These are phyloP conservation scores for Martes martes DNA, from an alignment of 2,113 vertebrate species.

Conservation along the genomic window DNA sequence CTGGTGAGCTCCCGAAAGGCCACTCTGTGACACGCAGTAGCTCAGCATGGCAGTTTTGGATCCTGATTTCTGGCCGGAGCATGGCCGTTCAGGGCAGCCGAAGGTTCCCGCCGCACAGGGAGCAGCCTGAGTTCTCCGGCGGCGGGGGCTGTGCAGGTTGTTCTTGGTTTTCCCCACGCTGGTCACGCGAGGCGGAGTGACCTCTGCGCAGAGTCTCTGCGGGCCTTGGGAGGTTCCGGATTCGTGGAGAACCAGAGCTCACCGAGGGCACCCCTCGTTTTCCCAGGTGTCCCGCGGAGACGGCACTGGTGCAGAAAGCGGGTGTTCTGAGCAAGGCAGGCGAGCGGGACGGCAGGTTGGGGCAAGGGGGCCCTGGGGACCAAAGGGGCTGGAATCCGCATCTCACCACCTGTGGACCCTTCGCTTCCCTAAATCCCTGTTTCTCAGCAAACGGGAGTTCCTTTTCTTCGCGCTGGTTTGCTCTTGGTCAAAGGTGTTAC, in stretches of 20 bases:
- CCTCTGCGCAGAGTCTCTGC: not conserved
- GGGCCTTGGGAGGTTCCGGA: too few relatives aligned
- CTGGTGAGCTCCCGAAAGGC: accelerated
- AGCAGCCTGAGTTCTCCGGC: not conserved
- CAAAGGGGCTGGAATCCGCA: not conserved
- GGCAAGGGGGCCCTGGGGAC: accelerated
- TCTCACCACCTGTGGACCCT: not conserved
- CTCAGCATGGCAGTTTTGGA: accelerated
- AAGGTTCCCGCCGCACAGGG: accelerated
- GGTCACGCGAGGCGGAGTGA: accelerated
- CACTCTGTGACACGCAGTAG: accelerated
- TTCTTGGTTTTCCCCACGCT: not conserved
- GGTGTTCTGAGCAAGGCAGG: accelerated
- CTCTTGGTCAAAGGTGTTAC: too few relatives aligned
- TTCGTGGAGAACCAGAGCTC: not conserved
- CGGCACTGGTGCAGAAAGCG: accelerated
- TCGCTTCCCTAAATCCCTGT: not conserved
- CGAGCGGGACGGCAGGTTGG: accelerated
- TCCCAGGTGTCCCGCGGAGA: accelerated
- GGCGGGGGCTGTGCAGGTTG: too few relatives aligned
- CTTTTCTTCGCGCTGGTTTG: not conserved
- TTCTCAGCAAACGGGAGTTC: not conserved
- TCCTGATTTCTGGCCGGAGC: accelerated
- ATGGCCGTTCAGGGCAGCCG: accelerated
- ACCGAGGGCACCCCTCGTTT: accelerated